Evolutionary conservation across 2,797 vertebrate genomes (phyloP).

Genomic region (Borostomias antarcticus): DNA sequence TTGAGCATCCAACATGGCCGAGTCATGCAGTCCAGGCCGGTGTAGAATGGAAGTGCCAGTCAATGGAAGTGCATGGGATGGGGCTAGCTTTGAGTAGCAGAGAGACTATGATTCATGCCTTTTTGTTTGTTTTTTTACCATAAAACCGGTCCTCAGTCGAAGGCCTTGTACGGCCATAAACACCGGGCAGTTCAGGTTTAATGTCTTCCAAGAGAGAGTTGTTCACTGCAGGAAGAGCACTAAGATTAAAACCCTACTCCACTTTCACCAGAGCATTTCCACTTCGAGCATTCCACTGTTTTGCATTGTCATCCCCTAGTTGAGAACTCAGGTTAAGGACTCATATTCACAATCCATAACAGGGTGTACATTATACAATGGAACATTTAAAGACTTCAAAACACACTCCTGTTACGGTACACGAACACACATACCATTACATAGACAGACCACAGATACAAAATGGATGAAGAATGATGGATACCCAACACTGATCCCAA

Average conservation of each 20-base stretch:
- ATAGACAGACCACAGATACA: constrained; percentile 15
- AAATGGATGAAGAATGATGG: constrained; percentile 25
- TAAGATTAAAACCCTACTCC: constrained; percentile 32
- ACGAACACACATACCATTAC: constrained; percentile 1
- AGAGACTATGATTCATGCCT: constrained; percentile 35
- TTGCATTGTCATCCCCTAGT: constrained; percentile 14
- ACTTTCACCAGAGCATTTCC: background rate
- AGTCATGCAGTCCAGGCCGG: constrained; percentile 49
- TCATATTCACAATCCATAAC: background rate
- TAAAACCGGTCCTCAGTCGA: constrained; percentile 39
- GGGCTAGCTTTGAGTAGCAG: constrained; percentile 23
- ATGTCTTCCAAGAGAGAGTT: constrained; percentile 53
- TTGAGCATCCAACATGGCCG: constrained; percentile 15
- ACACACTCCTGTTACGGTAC: background rate
- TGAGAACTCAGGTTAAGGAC: background rate
- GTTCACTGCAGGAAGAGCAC: constrained; percentile 38
- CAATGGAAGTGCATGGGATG: constrained; percentile 18
- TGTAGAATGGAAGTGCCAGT: constrained; percentile 17
- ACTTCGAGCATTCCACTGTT: constrained; percentile 39
- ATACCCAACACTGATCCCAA: constrained; percentile 37
- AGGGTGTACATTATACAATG: background rate
- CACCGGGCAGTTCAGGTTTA: constrained; percentile 36
- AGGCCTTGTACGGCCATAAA: constrained; percentile 29
- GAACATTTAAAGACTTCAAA: background rate
- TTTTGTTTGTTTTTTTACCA: too few species aligned